A percentile compares a stretch with the other conserved stretches of the same genome.
These are phyloP conservation scores for Monomorium pharaonis DNA, from an alignment of 1,140 invertebrate species.

Conservation along the genomic window DNA sequence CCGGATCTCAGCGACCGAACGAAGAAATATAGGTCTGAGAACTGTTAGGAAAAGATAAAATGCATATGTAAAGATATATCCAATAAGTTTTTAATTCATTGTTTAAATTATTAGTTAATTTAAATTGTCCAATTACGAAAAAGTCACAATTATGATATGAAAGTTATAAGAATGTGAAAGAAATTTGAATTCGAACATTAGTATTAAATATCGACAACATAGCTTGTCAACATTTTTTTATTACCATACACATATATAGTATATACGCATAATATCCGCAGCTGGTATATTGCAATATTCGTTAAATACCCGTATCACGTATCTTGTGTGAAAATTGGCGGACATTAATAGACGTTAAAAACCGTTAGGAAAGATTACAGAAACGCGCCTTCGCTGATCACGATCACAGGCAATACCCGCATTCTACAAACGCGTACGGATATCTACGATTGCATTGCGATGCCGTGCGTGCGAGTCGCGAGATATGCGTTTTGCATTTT, in stretches of 20 bases:
- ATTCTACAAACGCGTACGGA: conserved; percentile 14
- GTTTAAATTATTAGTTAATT: not conserved
- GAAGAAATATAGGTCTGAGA: conserved; percentile 19
- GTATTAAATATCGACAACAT: not conserved
- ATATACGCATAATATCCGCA: not conserved
- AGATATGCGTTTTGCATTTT: conserved; percentile 27
- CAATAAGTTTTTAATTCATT: not conserved
- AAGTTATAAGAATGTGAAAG: too few species aligned
- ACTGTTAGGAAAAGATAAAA: conserved; percentile 14
- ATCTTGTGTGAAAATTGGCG: conserved; percentile 18
- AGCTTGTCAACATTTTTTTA: not conserved
- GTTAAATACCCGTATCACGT: conserved; percentile 27
- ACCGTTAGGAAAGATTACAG: conserved; percentile 20
- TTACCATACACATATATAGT: not conserved
- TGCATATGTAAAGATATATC: not conserved
- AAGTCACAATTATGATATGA: not conserved
- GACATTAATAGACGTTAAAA: conserved; percentile 5
- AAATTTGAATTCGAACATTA: not conserved
- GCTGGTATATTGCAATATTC: not conserved
- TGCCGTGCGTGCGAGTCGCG: conserved; percentile 1
- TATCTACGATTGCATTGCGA: conserved; percentile 3
- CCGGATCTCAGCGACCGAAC: conserved; percentile 38
- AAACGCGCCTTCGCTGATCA: conserved; percentile 32
- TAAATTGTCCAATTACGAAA: not conserved
- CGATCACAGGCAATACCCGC: conserved; percentile 41